Evolutionary conservation across 2,888 invertebrate genomes (phyloP), one percentile per base, ranked within the genome.

Genomic region (Malachius bipustulatus): DNA sequence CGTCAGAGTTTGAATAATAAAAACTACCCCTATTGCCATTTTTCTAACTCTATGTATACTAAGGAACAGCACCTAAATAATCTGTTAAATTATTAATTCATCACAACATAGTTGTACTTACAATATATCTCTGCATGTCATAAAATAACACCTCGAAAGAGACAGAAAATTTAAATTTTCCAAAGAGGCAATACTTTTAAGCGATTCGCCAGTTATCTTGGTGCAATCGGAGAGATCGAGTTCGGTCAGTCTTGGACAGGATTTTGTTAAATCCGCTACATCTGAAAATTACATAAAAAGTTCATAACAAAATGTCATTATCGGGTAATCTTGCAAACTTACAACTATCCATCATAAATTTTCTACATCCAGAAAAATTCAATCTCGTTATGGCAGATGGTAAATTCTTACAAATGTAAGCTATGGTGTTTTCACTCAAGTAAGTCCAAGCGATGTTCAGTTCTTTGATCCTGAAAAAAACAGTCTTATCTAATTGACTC

Each of bases 181-280:
- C 31, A 83, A 66, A 34, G 62, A 59, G 28, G 70, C 57, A 29
- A 84, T 66, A 50, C 66, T 61, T 11, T 65, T 62, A 2, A 84
- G 63, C n/a, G 74, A 62, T 32, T 63, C 61, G 8, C 69, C 70
- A 0, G 81, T 77, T 3, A 93, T 60, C 11, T 71, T 66, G 4
- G 82, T 77, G 50, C 87, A 84, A 63, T 94, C 93, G 12, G 91
- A 91, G 38, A 91, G 57, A 64, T 94, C 93, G 45, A 94, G 65
- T 60, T 91, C 90, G 27, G 78, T 62, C 11, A 94, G 67, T 2
- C 75, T 65, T 0, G 78, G 72, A 54, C 88, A 88, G 4, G 75
- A 70, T 9, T 56, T 50, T 1, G 73, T 73, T 32, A 93, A 63
- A 6, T 67, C 63, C 4, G 62, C 56, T 4, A 90, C 66, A 67